Conservation (phyloP, 2,113 vertebrate species). For the Thymallus thymallus region DNA sequence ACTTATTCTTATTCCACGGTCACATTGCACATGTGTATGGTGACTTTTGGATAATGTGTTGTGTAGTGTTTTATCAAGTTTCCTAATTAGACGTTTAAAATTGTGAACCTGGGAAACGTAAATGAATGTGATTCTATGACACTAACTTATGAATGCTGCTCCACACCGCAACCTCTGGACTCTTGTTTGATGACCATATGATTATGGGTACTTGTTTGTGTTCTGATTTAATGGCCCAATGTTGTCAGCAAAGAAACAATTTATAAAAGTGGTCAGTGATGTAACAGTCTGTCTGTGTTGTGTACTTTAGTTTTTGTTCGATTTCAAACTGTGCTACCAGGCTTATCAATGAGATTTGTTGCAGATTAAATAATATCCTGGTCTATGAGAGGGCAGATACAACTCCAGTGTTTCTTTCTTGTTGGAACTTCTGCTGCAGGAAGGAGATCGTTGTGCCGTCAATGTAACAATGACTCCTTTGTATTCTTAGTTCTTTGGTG, state of each 20-base stretch:
- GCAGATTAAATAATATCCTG: background rate
- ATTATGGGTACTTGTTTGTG: constrained; percentile 26
- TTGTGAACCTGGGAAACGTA: background rate
- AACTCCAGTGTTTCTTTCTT: background rate
- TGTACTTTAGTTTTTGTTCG: background rate
- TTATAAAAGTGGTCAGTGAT: background rate
- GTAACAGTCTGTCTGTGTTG: constrained; percentile 10
- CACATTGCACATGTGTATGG: background rate
- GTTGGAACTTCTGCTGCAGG: too few relatives aligned
- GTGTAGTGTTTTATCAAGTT: constrained; percentile 14
- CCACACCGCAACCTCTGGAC: constrained; percentile 31
- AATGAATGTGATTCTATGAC: constrained; percentile 51
- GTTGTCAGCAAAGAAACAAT: too few relatives aligned
- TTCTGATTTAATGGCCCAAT: constrained; percentile 15
- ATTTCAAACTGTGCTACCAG: background rate
- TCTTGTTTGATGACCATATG: constrained; percentile 17
- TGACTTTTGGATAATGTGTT: background rate
- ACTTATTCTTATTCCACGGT: constrained; percentile 7
- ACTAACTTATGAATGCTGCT: constrained; percentile 55
- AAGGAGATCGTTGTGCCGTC: background rate
- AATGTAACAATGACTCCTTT: constrained; percentile 44
- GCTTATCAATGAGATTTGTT: background rate
- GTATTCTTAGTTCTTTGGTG: constrained; percentile 22
- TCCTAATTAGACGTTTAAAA: constrained; percentile 11
- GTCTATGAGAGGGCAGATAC: background rate